These are phyloP conservation scores for Morone saxatilis DNA, from an alignment of 2,113 vertebrate species.

Conservation along the genomic window DNA sequence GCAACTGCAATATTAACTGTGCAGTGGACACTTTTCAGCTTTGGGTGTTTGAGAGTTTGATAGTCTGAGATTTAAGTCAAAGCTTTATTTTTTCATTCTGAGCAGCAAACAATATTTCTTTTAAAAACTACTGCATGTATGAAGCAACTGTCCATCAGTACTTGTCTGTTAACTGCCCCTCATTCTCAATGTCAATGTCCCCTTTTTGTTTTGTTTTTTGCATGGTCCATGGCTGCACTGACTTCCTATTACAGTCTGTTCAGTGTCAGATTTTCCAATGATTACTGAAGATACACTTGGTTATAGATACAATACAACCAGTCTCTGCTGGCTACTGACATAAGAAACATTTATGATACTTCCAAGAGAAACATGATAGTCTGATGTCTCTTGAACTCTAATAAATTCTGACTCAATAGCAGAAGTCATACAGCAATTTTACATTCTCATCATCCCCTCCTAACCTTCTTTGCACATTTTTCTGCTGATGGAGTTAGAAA, in stretches of 20 bases:
- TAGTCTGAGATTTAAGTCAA: neutral
- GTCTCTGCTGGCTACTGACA: neutral
- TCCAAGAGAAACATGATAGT: neutral
- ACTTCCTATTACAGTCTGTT: conserved; percentile 19
- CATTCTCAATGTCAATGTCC: conserved; percentile 14
- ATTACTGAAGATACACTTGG: neutral
- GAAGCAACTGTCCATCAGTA: conserved; percentile 15
- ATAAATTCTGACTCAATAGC: neutral
- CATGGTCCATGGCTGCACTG: conserved; percentile 34
- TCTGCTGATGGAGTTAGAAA: neutral
- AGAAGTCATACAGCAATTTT: conserved; percentile 16
- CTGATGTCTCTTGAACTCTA: neutral
- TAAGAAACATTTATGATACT: neutral
- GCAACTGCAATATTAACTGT: neutral
- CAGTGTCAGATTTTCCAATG: neutral
- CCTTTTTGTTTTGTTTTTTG: conserved; percentile 9
- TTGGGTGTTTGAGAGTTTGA: neutral
- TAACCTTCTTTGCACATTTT: neutral
- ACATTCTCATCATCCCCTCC: neutral
- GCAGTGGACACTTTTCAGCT: neutral
- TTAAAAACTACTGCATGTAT: conserved; percentile 30
- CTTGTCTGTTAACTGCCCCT: neutral
- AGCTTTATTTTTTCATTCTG: neutral
- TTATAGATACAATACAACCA: neutral
- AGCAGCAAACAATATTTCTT: neutral